A percentile compares a stretch with the other conserved stretches of the same genome.
These are phyloP conservation scores for Porites rus DNA, from an alignment of 92 coral and sea anemone genomes.

Conservation along the genomic window DNA sequence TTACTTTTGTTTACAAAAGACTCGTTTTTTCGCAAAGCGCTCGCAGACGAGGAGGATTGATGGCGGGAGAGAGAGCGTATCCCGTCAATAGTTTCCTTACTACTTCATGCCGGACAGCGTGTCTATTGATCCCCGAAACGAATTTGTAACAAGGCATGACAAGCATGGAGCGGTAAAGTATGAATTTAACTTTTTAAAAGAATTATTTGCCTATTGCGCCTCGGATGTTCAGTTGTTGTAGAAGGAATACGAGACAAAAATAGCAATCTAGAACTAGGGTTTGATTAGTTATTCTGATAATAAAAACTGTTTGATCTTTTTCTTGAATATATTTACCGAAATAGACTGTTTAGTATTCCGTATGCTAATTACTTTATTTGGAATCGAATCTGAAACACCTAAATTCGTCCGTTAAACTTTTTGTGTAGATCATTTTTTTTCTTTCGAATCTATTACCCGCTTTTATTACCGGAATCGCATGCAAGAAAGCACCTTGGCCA, in stretches of 20 bases:
- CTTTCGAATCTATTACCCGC: constrained; percentile 33
- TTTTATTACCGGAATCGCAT: constrained; percentile 36
- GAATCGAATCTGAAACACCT: too few relatives aligned
- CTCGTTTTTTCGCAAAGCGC: too few relatives aligned
- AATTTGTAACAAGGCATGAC: constrained; percentile 34
- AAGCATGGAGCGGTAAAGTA: constrained; percentile 9
- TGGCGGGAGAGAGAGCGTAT: too few relatives aligned
- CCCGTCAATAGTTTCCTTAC: too few relatives aligned
- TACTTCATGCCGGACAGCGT: constrained; percentile 59
- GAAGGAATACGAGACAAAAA: constrained; percentile 23
- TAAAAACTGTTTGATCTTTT: too few relatives aligned
- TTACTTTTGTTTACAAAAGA: too few relatives aligned
- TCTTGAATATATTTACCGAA: too few relatives aligned
- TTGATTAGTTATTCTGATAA: too few relatives aligned
- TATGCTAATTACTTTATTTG: too few relatives aligned
- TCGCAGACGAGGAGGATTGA: too few relatives aligned
- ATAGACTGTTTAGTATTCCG: too few relatives aligned
- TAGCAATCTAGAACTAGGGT: not conserved
- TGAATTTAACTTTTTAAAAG: constrained; percentile 53
- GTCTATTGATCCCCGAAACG: constrained; percentile 11
- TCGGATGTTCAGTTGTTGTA: constrained; percentile 54
- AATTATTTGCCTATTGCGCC: constrained; percentile 55
- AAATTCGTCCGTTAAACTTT: too few relatives aligned
- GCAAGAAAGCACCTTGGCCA: constrained; percentile 20
- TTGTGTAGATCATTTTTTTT: not conserved